Conservation (phyloP, 2,888 invertebrate species). For the Drosophila histrio region DNA sequence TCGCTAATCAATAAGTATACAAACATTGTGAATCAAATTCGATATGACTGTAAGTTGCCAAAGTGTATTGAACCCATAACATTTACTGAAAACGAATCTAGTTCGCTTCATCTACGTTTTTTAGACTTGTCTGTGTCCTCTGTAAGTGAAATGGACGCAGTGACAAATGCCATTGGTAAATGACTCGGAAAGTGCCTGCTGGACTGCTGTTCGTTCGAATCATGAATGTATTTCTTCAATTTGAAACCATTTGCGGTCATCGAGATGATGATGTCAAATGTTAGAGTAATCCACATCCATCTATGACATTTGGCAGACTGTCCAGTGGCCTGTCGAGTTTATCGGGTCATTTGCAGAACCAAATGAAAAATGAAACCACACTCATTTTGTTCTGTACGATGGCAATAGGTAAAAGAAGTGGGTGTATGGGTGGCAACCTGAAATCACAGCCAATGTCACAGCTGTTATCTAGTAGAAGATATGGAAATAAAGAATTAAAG, state of each 20-base stretch:
- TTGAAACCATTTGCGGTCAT: constrained; percentile 16
- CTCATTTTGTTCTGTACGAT: constrained; percentile 9
- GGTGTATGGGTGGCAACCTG: constrained; percentile 11
- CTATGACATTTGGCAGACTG: background rate
- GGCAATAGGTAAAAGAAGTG: constrained; percentile 22
- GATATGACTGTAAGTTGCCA: background rate
- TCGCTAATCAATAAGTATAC: constrained; percentile 1
- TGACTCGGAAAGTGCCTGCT: constrained; percentile 10
- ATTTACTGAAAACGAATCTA: background rate
- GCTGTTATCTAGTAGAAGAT: constrained; percentile 40
- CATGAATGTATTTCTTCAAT: background rate
- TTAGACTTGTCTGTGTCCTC: constrained; percentile 1
- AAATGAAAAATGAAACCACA: background rate
- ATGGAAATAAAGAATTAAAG: constrained; percentile 7
- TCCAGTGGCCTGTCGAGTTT: background rate
- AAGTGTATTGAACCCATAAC: constrained; percentile 35
- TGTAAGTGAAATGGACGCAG: constrained; percentile 10
- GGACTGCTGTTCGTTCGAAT: background rate
- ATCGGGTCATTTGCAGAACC: constrained; percentile 2
- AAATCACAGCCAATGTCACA: constrained; percentile 46
- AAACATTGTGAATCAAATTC: background rate
- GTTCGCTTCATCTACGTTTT: background rate
- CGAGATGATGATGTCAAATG: constrained; percentile 3
- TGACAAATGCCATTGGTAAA: constrained; percentile 25
- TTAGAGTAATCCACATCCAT: constrained; percentile 3